These are phyloP conservation scores for Haliclona indistincta DNA, from an alignment of 37 sponge, comb jelly and placozoan species.

Conservation along the genomic window DNA sequence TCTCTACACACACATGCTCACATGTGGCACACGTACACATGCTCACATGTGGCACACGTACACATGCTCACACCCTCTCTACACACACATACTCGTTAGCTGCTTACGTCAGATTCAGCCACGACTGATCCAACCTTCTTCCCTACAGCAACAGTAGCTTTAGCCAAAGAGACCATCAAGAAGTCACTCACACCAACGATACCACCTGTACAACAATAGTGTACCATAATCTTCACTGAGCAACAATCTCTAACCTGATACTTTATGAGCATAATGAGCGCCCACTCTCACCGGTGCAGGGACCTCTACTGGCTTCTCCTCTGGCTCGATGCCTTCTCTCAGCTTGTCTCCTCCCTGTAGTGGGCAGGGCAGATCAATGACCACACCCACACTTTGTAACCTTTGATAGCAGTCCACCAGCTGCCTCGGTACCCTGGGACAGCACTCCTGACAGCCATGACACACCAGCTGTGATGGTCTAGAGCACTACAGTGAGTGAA, in stretches of 20 bases:
- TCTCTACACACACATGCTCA: neutral
- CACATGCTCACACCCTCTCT: neutral
- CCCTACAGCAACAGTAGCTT: slow-evolving; percentile 56
- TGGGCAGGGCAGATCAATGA: neutral
- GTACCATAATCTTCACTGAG: neutral
- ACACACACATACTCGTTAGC: neutral
- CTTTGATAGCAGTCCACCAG: slow-evolving; percentile 42
- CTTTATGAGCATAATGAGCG: slow-evolving; percentile 38
- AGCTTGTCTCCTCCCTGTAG: slow-evolving; percentile 53
- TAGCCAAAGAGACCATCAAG: slow-evolving; percentile 61
- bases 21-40: neutral
- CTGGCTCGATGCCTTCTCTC: slow-evolving; percentile 58
- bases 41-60: neutral
- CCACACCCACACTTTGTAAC: neutral
- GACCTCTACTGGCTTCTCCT: slow-evolving; percentile 53
- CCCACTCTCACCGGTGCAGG: slow-evolving; percentile 48
- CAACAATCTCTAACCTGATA: slow-evolving; percentile 1
- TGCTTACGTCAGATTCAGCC: slow-evolving; percentile 44
- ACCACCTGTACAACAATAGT: slow-evolving; percentile 6
- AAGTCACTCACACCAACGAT: slow-evolving; percentile 68
- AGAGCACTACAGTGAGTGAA: neutral
- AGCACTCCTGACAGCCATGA: slow-evolving; percentile 40
- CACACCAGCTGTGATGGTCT: slow-evolving; percentile 59
- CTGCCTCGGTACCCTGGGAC: slow-evolving; percentile 43
- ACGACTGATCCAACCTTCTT: slow-evolving; percentile 26